These are phyloP conservation scores for Pseudomyrmex gracilis DNA, from an alignment of 1,140 invertebrate genomes.

Conservation along the genomic window DNA sequence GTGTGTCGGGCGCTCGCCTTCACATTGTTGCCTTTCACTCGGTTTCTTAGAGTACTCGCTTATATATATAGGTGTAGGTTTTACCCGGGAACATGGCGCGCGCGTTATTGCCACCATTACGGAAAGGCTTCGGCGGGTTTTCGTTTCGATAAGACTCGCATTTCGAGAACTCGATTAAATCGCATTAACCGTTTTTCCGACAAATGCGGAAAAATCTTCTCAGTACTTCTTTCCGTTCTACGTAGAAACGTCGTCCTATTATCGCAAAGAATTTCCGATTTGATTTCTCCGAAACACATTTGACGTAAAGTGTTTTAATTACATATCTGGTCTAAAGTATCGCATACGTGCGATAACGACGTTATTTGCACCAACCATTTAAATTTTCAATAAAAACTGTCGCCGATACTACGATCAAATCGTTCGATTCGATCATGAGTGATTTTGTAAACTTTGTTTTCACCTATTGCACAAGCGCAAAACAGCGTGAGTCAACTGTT, in stretches of 20 bases:
- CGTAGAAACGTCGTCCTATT: background rate
- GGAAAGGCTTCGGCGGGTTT: conserved; percentile 4
- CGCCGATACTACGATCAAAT: conserved; percentile 16
- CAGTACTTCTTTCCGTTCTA: background rate
- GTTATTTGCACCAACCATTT: background rate
- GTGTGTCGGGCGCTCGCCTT: conserved; percentile 71
- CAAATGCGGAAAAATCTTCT: background rate
- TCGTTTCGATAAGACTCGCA: background rate
- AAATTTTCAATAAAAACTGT: background rate
- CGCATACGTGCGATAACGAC: background rate
- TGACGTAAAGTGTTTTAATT: background rate
- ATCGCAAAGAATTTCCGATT: background rate
- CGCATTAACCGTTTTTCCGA: background rate
- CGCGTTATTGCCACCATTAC: conserved; percentile 35
- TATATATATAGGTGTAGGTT: conserved; percentile 58
- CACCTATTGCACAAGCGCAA: conserved; percentile 50
- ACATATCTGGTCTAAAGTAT: background rate
- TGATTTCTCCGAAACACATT: background rate
- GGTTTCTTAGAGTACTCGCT: conserved; percentile 65
- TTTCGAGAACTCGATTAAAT: conserved; percentile 26
- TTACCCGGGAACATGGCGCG: conserved; percentile 31
- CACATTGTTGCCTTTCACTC: conserved; percentile 83
- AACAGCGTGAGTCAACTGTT: conserved; percentile 47
- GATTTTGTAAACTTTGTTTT: conserved; percentile 60
- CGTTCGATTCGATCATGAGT: conserved; percentile 16